Evolutionary conservation across 2,888 invertebrate genomes (phyloP).

Genomic region (Tupiocoris notatus): DNA sequence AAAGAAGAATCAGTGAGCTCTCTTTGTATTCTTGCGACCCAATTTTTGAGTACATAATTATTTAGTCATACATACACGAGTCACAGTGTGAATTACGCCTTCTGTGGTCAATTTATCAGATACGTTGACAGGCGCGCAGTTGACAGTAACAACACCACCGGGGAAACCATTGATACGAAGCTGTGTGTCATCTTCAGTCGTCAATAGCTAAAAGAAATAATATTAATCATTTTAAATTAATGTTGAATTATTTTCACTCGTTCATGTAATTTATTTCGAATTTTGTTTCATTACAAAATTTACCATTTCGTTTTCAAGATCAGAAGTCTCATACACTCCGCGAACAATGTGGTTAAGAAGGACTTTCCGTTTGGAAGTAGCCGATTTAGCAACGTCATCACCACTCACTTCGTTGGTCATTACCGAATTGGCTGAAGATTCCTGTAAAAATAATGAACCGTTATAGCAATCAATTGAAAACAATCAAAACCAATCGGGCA

Average conservation of each 20-base stretch:
- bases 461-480: not conserved
- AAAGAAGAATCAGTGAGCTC: no score
- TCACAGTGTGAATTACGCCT: constrained; percentile 37
- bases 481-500: not conserved
- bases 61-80: constrained; percentile 2
- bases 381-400: constrained; percentile 7
- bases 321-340: constrained; percentile 46
- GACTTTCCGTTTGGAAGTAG: constrained; percentile 13
- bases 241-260: no score
- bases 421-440: constrained; percentile 16
- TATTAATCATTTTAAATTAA: constrained; percentile 48
- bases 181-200: constrained; percentile 56
- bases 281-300: no score
- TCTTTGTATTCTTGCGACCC: no score
- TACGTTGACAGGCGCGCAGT: constrained; percentile 64
- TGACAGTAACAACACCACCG: constrained; percentile 62
- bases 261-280: no score
- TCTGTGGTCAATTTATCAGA: constrained; percentile 60
- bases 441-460: constrained; percentile 17
- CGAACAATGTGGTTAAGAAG: constrained; percentile 41
- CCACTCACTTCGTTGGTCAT: constrained; percentile 41
- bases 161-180: constrained; percentile 60
- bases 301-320: constrained; percentile 48
- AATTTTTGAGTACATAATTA: no score
- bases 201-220: constrained; percentile 49